These are phyloP conservation scores for Pseudonaja textilis DNA, from an alignment of 2,113 vertebrate genomes.

Conservation along the genomic window DNA sequence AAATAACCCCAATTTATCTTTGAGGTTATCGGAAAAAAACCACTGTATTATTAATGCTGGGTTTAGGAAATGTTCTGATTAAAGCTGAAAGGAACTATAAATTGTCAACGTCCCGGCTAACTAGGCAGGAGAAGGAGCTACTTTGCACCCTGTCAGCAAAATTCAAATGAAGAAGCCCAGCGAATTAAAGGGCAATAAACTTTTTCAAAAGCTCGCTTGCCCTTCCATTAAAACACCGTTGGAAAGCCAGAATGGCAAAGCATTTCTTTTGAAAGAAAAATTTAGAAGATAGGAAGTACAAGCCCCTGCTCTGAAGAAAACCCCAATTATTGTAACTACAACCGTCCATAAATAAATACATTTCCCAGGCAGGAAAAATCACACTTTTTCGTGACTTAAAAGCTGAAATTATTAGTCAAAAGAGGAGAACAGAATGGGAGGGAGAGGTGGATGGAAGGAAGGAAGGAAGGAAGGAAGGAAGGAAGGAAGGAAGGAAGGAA, in stretches of 20 bases:
- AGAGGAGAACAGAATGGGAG: background rate
- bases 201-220: conserved; percentile 49
- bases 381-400: background rate
- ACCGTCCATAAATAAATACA: conserved; percentile 22
- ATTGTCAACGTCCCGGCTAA: conserved; percentile 40
- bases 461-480: too few relatives aligned
- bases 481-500: background rate
- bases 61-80: conserved; percentile 52
- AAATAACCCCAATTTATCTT: background rate
- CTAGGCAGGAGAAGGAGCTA: conserved; percentile 34
- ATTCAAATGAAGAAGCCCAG: conserved; percentile 52
- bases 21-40: conserved; percentile 25
- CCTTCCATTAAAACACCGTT: conserved; percentile 42
- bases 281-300: background rate
- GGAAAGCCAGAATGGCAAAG: conserved; percentile 37
- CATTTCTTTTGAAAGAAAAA: background rate
- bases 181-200: conserved; percentile 52
- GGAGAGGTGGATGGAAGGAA: background rate
- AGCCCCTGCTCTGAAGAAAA: background rate
- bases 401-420: background rate
- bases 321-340: background rate
- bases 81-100: conserved; percentile 48
- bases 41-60: conserved; percentile 22
- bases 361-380: background rate
- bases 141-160: conserved; percentile 57